phyloP scores from a whole-genome alignment of 1,140 invertebrate genomes.

The Heliconius congener region DNA sequence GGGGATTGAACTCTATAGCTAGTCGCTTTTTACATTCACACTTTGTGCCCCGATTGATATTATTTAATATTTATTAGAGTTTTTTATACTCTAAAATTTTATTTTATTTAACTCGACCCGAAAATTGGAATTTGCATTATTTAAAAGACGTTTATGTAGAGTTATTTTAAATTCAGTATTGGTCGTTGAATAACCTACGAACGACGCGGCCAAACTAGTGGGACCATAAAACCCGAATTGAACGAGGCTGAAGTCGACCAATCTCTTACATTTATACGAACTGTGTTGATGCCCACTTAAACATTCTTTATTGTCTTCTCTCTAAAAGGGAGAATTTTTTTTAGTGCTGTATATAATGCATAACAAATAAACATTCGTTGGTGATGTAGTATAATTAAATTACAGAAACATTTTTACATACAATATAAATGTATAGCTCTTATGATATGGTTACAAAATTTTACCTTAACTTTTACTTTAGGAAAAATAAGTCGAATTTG shows the following conservation, averaged over 20 bases:
- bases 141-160: slow-evolving; percentile 26
- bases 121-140: slow-evolving; percentile 33
- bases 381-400: background rate
- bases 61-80: too few relatives aligned
- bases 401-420: background rate
- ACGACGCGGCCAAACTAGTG: slow-evolving; percentile 15
- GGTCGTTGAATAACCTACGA: slow-evolving; percentile 20
- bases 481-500: too few relatives aligned
- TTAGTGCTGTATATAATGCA: background rate
- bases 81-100: slow-evolving; percentile 22
- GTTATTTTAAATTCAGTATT: slow-evolving; percentile 28
- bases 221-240: slow-evolving; percentile 17
- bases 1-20: too few relatives aligned
- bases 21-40: too few relatives aligned
- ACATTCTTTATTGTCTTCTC: slow-evolving; percentile 1
- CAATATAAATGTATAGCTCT: too few relatives aligned
- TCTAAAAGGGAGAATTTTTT: background rate
- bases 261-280: slow-evolving; percentile 19
- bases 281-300: slow-evolving; percentile 18
- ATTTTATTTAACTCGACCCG: slow-evolving; percentile 17
- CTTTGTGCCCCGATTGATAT: too few relatives aligned
- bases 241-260: slow-evolving; percentile 15
- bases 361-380: background rate
- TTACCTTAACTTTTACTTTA: too few relatives aligned
- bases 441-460: too few relatives aligned